These are phyloP conservation scores for Lysiphlebus fabarum DNA, from an alignment of 1,140 invertebrate species.

Conservation along the genomic window DNA sequence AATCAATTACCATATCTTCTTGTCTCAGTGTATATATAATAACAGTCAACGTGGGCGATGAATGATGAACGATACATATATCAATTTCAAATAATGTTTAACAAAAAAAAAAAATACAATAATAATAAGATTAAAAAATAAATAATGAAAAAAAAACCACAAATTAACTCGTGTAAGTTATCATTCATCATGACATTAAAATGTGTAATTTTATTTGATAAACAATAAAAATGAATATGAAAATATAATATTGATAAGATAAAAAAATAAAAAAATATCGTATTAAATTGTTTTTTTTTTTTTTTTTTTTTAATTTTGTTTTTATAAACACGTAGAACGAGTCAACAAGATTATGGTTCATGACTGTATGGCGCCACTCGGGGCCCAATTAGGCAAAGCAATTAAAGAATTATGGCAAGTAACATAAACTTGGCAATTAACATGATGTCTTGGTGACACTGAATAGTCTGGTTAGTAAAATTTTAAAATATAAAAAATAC, in stretches of 20 bases:
- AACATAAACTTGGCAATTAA: constrained; percentile 7
- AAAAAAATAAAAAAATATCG: neutral
- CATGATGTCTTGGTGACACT: neutral
- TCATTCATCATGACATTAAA: constrained; percentile 9
- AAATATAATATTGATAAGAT: constrained; percentile 5
- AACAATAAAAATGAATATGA: neutral
- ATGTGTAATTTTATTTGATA: neutral
- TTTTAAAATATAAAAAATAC: no score
- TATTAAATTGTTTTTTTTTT: constrained; percentile 8
- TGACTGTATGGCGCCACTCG: constrained; percentile 47
- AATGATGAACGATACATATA: no score
- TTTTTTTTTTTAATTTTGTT: neutral
- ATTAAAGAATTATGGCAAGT: constrained; percentile 50
- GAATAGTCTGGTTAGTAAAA: no score
- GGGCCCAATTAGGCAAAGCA: constrained; percentile 49
- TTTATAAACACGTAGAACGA: constrained; percentile 30
- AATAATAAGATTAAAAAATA: no score
- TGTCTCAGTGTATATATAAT: no score
- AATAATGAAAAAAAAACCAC: neutral
- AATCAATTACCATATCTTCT: no score
- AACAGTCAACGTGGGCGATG: no score
- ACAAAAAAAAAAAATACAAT: no score
- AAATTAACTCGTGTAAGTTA: neutral
- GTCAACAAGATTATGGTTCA: constrained; percentile 15
- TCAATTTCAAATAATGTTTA: no score